These are phyloP conservation scores for Rhodeus uyekii DNA, from an alignment of 2,797 vertebrate species.

Conservation along the genomic window DNA sequence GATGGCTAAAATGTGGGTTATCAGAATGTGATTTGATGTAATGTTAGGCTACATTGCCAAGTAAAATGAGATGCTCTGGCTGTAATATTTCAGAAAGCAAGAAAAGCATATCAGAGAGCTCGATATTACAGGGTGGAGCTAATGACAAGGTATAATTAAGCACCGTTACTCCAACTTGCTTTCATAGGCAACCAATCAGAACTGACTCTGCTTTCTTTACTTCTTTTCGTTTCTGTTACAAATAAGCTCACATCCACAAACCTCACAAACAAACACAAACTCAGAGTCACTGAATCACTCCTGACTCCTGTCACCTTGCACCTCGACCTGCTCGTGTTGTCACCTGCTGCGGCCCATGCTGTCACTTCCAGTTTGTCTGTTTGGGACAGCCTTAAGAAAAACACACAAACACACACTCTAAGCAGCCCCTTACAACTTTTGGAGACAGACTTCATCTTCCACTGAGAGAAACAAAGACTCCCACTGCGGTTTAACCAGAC, in stretches of 20 bases:
- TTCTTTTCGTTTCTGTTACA: background rate
- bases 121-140: slow-evolving; percentile 1
- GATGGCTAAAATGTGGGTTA: slow-evolving; percentile 13
- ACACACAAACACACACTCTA: slow-evolving; percentile 25
- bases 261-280: slow-evolving; percentile 5
- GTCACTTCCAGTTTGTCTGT: slow-evolving; percentile 54
- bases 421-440: slow-evolving; percentile 19
- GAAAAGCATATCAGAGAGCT: background rate
- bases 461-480: slow-evolving; percentile 4
- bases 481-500: slow-evolving; percentile 9
- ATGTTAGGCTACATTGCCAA: slow-evolving; percentile 16
- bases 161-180: background rate
- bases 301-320: slow-evolving; percentile 37
- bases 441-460: background rate
- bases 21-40: slow-evolving; percentile 24
- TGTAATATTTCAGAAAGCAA: background rate
- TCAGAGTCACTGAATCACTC: slow-evolving; percentile 17
- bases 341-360: slow-evolving; percentile 50
- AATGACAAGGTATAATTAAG: slow-evolving; percentile 17
- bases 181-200: slow-evolving; percentile 20
- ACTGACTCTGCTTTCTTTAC: background rate
- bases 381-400: slow-evolving; percentile 37
- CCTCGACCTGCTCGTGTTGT: slow-evolving; percentile 52
- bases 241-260: slow-evolving; percentile 7
- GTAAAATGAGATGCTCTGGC: slow-evolving; percentile 1